These are phyloP conservation scores for Danionella dracula DNA, from an alignment of 2,797 vertebrate genomes.

Conservation along the genomic window DNA sequence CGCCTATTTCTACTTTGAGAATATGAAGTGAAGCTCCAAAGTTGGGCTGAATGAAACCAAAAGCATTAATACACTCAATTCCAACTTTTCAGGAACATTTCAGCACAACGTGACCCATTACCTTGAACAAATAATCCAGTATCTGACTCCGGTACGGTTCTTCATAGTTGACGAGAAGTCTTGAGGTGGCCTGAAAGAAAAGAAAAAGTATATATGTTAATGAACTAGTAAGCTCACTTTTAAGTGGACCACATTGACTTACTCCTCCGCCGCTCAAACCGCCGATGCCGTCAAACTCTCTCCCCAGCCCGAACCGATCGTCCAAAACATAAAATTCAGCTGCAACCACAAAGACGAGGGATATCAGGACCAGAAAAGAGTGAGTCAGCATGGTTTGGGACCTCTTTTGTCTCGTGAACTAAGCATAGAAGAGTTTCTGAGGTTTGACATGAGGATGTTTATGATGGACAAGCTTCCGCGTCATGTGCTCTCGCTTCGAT, in stretches of 20 bases:
- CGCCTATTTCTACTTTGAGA: conserved; percentile 97
- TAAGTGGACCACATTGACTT: not conserved
- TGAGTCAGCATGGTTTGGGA: not conserved
- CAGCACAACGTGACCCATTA: conserved; percentile 43
- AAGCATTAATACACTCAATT: not conserved
- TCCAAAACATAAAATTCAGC: conserved; percentile 66
- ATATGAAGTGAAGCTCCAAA: conserved; percentile 93
- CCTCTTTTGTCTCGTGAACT: too few relatives aligned
- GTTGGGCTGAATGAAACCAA: conserved; percentile 73
- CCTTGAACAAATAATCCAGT: conserved; percentile 93
- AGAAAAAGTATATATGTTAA: too few relatives aligned
- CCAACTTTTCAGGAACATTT: not conserved
- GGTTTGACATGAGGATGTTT: not conserved
- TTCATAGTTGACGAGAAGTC: conserved; percentile 85
- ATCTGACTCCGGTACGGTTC: conserved; percentile 88
- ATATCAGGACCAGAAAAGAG: not conserved
- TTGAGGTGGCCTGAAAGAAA: conserved; percentile 82
- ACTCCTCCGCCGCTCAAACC: conserved; percentile 94
- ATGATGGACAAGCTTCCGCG: not conserved
- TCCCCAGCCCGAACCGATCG: conserved; percentile 74
- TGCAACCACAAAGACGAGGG: not conserved
- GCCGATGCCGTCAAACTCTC: conserved; percentile 85
- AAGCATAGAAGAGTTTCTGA: not conserved
- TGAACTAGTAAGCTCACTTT: too few relatives aligned
- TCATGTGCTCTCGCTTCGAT: conserved; percentile 2